Evolutionary conservation across 92 coral and sea anemone species (phyloP).

Genomic region (Porites evermanni): DNA sequence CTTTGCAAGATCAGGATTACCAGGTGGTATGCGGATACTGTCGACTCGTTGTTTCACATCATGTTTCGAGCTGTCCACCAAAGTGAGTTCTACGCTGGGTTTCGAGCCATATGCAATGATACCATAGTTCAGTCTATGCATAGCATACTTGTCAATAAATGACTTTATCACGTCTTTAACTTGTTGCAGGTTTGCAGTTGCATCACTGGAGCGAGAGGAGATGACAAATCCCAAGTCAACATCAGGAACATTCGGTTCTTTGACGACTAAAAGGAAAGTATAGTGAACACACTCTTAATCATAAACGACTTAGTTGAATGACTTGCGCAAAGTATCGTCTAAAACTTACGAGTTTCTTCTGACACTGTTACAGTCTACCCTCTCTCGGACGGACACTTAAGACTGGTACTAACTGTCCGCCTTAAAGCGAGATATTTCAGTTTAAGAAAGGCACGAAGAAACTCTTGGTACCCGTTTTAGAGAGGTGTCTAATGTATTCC

Average conservation of each 20-base stretch:
- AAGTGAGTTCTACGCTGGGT: slow-evolving; percentile 53
- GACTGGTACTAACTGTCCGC: too few relatives aligned
- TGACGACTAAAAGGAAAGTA: slow-evolving; percentile 15
- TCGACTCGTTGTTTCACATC: slow-evolving; percentile 43
- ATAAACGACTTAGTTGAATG: background rate
- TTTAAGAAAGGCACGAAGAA: too few relatives aligned
- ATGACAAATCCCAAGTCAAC: slow-evolving; percentile 80
- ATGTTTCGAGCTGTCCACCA: slow-evolving; percentile 38
- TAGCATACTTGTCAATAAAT: slow-evolving; percentile 68
- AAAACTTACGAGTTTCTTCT: too few relatives aligned
- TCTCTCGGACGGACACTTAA: too few relatives aligned
- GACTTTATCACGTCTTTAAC: slow-evolving; percentile 60
- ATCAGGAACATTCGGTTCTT: slow-evolving; percentile 54
- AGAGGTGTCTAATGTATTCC: too few relatives aligned
- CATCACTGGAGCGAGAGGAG: slow-evolving; percentile 69
- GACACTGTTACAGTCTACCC: too few relatives aligned
- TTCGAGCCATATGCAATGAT: slow-evolving; percentile 68
- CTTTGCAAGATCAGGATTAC: slow-evolving; percentile 59
- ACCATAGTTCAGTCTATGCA: slow-evolving; percentile 75
- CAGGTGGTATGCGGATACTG: slow-evolving; percentile 26
- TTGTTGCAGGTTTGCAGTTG: slow-evolving; percentile 49
- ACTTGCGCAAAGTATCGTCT: background rate
- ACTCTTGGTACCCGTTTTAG: too few relatives aligned
- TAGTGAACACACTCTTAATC: background rate
- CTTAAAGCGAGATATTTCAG: too few relatives aligned